Evolutionary conservation across 1,140 invertebrate genomes (phyloP).

Genomic region (Leptonema lineaticorne): DNA sequence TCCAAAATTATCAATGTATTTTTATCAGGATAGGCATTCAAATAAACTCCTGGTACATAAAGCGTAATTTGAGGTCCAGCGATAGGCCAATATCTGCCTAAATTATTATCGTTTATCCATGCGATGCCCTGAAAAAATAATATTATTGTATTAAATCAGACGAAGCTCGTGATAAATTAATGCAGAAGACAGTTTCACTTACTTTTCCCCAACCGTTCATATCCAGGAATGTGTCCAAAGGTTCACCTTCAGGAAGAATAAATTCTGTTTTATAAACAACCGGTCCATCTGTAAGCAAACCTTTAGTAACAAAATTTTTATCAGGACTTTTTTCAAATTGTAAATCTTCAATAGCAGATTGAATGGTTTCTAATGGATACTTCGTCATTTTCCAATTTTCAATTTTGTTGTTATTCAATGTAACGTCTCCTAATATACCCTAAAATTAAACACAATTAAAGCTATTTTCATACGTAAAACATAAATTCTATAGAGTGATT

Average conservation of each 20-base stretch:
- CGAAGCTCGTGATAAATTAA: neutral
- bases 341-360: neutral
- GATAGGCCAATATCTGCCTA: conserved; percentile 78
- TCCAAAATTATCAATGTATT: conserved; percentile 50
- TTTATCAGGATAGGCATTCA: conserved; percentile 44
- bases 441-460: conserved; percentile 40
- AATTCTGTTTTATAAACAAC: conserved; percentile 47
- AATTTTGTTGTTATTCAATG: conserved; percentile 38
- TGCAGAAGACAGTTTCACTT: conserved; percentile 44
- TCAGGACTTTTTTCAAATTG: neutral
- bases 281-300: conserved; percentile 42
- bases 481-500: conserved; percentile 31
- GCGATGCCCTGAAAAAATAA: conserved; percentile 59
- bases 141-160: conserved; percentile 41
- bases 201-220: conserved; percentile 68
- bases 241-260: conserved; percentile 42
- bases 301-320: neutral
- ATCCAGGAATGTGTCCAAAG: conserved; percentile 66
- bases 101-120: conserved; percentile 71
- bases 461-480: no score
- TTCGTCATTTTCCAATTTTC: conserved; percentile 46
- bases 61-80: conserved; percentile 75
- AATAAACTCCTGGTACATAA: conserved; percentile 64
- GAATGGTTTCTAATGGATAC: conserved; percentile 47
- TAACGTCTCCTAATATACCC: conserved; percentile 47